Percentiles rank a stretch among this genome's conserved stretches.
These are phyloP conservation scores for Pseudomugil gertrudae DNA, from an alignment of 2,797 vertebrate species.

Conservation along the genomic window DNA sequence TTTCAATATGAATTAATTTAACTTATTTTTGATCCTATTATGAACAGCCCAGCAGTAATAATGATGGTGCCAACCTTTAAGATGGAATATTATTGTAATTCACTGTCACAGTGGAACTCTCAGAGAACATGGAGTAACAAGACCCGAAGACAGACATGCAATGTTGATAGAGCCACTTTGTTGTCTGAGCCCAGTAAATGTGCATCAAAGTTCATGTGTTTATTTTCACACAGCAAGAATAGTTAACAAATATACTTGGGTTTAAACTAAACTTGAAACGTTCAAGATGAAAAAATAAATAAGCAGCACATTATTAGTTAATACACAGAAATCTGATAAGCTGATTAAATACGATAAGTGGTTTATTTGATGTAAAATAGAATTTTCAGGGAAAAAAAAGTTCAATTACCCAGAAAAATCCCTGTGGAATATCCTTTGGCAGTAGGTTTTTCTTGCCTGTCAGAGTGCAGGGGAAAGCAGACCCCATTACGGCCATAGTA, in stretches of 20 bases:
- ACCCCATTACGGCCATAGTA: slow-evolving; percentile 90
- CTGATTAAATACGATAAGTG: background rate
- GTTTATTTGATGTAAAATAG: background rate
- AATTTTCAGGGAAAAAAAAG: background rate
- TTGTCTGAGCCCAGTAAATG: background rate
- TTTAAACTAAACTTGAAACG: background rate
- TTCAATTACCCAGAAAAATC: slow-evolving; percentile 87
- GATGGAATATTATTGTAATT: background rate
- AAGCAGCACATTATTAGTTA: background rate
- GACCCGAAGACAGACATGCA: slow-evolving; percentile 4
- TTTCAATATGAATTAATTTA: background rate
- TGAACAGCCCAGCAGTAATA: background rate
- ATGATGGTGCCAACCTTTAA: slow-evolving; percentile 2
- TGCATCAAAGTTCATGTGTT: background rate
- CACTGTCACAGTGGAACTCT: background rate
- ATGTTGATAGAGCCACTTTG: slow-evolving; percentile 19
- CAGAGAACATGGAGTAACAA: slow-evolving; percentile 31
- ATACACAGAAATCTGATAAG: background rate
- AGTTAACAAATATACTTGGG: background rate
- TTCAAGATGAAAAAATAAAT: background rate
- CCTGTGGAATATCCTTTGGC: slow-evolving; percentile 87
- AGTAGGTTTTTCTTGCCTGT: slow-evolving; percentile 84
- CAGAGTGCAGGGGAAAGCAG: slow-evolving; percentile 88
- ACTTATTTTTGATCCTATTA: background rate
- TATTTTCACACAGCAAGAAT: background rate